Evolutionary conservation across 2,797 vertebrate genomes (phyloP).

Genomic region (Catharus ustulatus): DNA sequence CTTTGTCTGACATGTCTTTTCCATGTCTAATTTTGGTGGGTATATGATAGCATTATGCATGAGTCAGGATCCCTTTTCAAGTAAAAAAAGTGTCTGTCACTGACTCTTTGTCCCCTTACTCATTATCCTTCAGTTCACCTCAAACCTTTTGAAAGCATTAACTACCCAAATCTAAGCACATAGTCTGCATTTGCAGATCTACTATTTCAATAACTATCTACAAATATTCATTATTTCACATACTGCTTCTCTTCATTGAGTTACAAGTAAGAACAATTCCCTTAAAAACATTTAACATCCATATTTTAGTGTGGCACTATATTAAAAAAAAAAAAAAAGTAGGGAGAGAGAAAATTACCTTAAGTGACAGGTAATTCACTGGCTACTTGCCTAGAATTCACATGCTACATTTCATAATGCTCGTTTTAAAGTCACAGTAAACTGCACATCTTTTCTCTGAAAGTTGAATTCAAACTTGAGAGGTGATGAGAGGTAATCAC

Average conservation of each 20-base stretch:
- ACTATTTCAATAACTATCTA: constrained; percentile 20
- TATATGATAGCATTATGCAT: background rate
- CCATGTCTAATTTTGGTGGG: background rate
- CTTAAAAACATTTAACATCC: constrained; percentile 22
- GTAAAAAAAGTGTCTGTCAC: background rate
- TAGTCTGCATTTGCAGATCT: background rate
- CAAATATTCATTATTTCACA: constrained; percentile 37
- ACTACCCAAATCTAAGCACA: background rate
- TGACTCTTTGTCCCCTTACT: background rate
- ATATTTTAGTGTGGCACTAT: background rate
- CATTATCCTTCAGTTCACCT: background rate
- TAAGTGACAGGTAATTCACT: constrained; percentile 19
- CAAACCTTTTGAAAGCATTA: constrained; percentile 2
- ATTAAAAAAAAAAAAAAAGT: background rate
- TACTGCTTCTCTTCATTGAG: background rate
- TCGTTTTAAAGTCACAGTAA: constrained; percentile 49
- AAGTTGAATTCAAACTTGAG: background rate
- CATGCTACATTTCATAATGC: constrained; percentile 40
- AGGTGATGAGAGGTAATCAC: background rate
- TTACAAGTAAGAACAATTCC: constrained; percentile 21
- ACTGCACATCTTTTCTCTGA: constrained; percentile 1
- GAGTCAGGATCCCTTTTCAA: background rate
- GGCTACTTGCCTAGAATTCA: constrained; percentile 48
- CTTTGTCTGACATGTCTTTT: constrained; percentile 5
- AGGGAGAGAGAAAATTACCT: constrained; percentile 2